Evolutionary conservation across 2,113 vertebrate species (phyloP).

Genomic region (Columba livia): DNA sequence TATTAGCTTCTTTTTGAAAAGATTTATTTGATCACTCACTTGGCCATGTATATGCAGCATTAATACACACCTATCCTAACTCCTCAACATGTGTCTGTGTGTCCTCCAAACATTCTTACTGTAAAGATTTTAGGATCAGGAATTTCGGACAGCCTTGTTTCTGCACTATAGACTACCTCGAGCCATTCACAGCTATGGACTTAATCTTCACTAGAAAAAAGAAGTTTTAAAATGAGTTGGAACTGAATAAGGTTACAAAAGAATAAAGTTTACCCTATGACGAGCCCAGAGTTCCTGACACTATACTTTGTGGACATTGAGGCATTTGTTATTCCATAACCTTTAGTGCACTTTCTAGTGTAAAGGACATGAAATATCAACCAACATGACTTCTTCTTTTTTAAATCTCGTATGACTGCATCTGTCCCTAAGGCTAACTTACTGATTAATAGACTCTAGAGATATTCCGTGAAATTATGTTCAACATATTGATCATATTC

Average conservation of each 20-base stretch:
- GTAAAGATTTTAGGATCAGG: neutral
- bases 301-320: neutral
- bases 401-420: slow-evolving; percentile 2
- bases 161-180: neutral
- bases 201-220: neutral
- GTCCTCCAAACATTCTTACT: neutral
- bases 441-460: slow-evolving; percentile 60
- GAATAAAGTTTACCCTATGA: neutral
- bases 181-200: neutral
- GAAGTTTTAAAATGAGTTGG: neutral
- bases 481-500: slow-evolving; percentile 21
- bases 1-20: neutral
- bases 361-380: slow-evolving; percentile 66
- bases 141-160: neutral
- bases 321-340: slow-evolving; percentile 28
- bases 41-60: rapidly evolving
- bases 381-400: neutral
- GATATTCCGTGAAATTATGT: neutral
- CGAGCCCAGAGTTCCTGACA: neutral
- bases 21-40: neutral
- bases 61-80: rapidly evolving
- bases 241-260: neutral
- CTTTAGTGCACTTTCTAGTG: slow-evolving; percentile 28
- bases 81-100: rapidly evolving
- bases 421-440: slow-evolving; percentile 32